phyloP scores from a whole-genome alignment of 2,797 vertebrate genomes.

The Lycodopsis pacificus region DNA sequence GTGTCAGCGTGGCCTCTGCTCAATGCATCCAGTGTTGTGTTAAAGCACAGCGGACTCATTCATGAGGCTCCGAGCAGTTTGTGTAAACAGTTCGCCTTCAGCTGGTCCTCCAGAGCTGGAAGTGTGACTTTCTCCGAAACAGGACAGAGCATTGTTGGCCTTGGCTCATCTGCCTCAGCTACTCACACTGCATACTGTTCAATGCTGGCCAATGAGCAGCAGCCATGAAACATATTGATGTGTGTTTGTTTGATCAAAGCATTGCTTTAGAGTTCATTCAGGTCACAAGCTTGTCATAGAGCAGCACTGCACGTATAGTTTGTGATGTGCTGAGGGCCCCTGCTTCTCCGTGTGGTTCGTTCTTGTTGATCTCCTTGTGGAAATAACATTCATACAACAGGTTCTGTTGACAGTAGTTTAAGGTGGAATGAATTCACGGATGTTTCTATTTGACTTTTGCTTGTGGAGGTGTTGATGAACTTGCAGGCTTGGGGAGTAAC shows the following conservation, averaged over 20 bases:
- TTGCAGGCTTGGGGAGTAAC: not conserved
- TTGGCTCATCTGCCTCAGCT: slow-evolving; percentile 61
- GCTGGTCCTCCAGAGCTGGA: slow-evolving; percentile 53
- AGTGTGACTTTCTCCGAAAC: slow-evolving; percentile 68
- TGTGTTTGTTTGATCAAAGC: slow-evolving; percentile 27
- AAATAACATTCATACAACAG: not conserved
- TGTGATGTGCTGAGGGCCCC: not conserved
- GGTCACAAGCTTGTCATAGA: not conserved
- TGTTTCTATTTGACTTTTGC: not conserved
- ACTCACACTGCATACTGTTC: slow-evolving; percentile 54
- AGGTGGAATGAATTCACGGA: not conserved
- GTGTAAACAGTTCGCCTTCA: slow-evolving; percentile 67
- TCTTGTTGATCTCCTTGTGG: not conserved
- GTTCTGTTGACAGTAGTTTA: not conserved
- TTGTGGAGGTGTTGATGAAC: not conserved
- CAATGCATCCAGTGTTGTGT: slow-evolving; percentile 71
- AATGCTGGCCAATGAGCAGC: slow-evolving; percentile 18
- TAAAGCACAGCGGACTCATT: slow-evolving; percentile 74
- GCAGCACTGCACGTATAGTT: not conserved
- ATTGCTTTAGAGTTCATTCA: slow-evolving; percentile 10
- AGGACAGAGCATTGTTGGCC: slow-evolving; percentile 55
- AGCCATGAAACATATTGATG: slow-evolving; percentile 18
- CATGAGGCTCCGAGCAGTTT: slow-evolving; percentile 64
- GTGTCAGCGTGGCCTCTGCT: slow-evolving; percentile 41
- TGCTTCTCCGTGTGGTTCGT: not conserved